Conservation (phyloP, 2,797 vertebrate species). For the Tarsius wallacei region DNA sequence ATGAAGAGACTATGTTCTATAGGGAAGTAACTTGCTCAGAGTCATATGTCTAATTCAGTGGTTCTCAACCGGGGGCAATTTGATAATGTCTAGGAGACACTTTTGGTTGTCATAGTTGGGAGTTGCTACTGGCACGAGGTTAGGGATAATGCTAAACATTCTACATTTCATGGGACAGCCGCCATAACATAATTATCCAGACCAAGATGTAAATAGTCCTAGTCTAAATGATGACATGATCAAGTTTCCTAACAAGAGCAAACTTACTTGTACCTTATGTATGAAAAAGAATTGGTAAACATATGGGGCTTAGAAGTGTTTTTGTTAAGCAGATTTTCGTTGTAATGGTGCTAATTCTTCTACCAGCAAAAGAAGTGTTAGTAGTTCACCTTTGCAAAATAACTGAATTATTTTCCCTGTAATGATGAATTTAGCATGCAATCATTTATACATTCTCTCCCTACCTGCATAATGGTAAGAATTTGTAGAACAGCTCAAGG, state of each 20-base stretch:
- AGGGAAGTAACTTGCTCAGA: neutral
- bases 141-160: neutral
- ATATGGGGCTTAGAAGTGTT: neutral
- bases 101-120: neutral
- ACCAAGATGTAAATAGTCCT: neutral
- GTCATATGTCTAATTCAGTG: neutral
- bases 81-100: neutral
- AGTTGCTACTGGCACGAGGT: conserved; percentile 18
- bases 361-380: neutral
- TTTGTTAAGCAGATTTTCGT: conserved; percentile 28
- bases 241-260: conserved; percentile 6
- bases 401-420: conserved; percentile 21
- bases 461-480: neutral
- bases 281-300: neutral
- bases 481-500: conserved; percentile 17
- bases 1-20: neutral
- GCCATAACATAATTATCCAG: neutral
- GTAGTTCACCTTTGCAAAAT: neutral
- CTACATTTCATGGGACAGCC: neutral
- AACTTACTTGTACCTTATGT: neutral
- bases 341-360: neutral
- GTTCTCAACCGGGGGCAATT: neutral
- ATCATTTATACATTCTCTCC: neutral
- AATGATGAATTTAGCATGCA: neutral
- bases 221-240: neutral